Evolutionary conservation across 2,113 vertebrate genomes (phyloP).

Genomic region (Varanus komodoensis): DNA sequence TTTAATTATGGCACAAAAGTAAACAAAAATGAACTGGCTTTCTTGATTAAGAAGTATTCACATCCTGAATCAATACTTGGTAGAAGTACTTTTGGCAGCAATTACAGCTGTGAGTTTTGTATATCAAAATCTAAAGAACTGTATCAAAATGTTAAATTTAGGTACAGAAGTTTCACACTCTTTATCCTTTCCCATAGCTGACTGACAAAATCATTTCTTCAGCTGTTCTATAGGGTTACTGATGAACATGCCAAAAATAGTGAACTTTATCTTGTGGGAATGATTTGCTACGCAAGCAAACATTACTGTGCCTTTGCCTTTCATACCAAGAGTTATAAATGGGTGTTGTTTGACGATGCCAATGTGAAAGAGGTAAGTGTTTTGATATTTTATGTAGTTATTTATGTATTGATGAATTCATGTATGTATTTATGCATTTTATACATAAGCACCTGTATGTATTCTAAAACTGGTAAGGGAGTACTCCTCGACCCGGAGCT

Average conservation of each 20-base stretch:
- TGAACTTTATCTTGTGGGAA: constrained; percentile 91
- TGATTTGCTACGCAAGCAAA: constrained; percentile 96
- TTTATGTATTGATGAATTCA: too few relatives aligned
- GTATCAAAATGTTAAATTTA: not conserved
- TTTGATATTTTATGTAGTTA: not conserved
- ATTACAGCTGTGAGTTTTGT: too few relatives aligned
- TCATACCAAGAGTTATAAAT: constrained; percentile 95
- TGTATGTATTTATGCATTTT: not conserved
- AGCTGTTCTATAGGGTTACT: constrained; percentile 96
- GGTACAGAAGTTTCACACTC: not conserved
- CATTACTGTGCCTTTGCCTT: constrained; percentile 98
- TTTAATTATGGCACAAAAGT: too few relatives aligned
- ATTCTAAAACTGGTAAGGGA: not conserved
- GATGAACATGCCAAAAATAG: constrained; percentile 93
- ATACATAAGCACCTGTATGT: not conserved
- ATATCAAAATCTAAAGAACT: too few relatives aligned
- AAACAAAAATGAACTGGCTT: too few relatives aligned
- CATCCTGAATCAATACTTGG: too few relatives aligned
- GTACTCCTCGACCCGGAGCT: too few relatives aligned
- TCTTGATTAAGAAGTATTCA: too few relatives aligned
- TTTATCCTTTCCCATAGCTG: not conserved
- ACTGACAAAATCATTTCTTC: constrained; percentile 40
- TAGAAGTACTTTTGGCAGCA: too few relatives aligned
- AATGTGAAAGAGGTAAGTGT: constrained; percentile 95
- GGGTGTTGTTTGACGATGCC: constrained; percentile 98